Conservation (phyloP, 2,797 vertebrate genomes). For the Hippopotamyrus pictus region DNA sequence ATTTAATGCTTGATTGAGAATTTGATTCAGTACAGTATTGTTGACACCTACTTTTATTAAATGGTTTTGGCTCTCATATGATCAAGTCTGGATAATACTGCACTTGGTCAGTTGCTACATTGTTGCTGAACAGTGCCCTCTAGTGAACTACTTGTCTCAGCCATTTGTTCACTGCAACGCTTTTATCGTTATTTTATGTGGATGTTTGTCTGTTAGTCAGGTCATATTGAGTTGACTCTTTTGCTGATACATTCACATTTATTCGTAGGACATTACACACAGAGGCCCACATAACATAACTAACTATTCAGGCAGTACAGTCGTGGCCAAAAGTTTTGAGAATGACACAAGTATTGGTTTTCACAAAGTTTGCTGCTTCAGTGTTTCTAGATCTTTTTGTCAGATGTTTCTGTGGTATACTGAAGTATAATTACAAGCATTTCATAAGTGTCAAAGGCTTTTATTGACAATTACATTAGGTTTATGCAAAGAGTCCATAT, state of each 20-base stretch:
- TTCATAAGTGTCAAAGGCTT: neutral
- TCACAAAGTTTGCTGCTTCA: neutral
- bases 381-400: neutral
- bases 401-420: neutral
- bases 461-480: neutral
- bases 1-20: neutral
- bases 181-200: neutral
- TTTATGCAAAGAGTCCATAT: neutral
- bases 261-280: neutral
- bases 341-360: neutral
- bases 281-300: neutral
- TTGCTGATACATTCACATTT: neutral
- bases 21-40: neutral
- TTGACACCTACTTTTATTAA: neutral
- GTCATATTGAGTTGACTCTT: neutral
- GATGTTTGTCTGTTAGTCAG: neutral
- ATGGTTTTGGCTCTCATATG: neutral
- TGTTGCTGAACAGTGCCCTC: constrained; percentile 29
- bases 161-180: neutral
- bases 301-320: neutral
- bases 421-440: neutral
- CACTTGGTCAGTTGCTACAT: neutral
- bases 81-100: neutral
- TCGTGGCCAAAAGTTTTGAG: neutral
- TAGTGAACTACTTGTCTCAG: neutral